phyloP scores from a whole-genome alignment of 2,113 vertebrate species.

The Prunella himalayana region DNA sequence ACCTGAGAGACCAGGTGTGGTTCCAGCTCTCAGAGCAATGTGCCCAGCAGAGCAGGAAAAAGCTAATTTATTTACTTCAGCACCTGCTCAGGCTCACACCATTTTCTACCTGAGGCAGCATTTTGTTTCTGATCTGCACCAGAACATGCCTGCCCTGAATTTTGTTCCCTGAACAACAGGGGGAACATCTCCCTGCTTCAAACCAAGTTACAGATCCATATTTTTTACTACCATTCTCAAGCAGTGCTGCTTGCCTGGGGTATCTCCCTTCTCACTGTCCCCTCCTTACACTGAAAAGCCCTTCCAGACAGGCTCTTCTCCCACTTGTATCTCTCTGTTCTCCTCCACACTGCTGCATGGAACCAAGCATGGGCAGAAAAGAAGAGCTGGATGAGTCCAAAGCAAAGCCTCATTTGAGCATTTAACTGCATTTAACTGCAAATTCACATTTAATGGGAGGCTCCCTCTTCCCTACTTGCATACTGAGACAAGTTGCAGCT shows the following conservation, averaged over 20 bases:
- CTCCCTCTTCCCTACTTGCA: neutral
- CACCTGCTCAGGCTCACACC: neutral
- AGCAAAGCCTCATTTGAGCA: neutral
- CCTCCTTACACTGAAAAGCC: neutral
- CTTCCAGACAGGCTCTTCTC: neutral
- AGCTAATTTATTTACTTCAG: neutral
- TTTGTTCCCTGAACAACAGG: neutral
- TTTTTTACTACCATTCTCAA: neutral
- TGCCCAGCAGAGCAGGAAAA: neutral
- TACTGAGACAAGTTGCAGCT: neutral
- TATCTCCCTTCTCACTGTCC: neutral
- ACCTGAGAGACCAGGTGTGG: neutral
- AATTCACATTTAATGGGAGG: neutral
- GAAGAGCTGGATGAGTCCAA: neutral
- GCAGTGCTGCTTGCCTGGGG: neutral
- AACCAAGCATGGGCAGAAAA: neutral
- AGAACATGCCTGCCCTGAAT: neutral
- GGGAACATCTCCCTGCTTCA: neutral
- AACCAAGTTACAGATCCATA: neutral
- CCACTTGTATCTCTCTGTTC: neutral
- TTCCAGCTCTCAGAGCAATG: neutral
- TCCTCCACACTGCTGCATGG: fast-evolving
- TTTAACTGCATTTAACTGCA: neutral
- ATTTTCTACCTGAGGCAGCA: neutral
- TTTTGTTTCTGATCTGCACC: neutral